Base-by-base conservation (phyloP, 2,797 vertebrate species). In the Morus bassanus region DNA sequence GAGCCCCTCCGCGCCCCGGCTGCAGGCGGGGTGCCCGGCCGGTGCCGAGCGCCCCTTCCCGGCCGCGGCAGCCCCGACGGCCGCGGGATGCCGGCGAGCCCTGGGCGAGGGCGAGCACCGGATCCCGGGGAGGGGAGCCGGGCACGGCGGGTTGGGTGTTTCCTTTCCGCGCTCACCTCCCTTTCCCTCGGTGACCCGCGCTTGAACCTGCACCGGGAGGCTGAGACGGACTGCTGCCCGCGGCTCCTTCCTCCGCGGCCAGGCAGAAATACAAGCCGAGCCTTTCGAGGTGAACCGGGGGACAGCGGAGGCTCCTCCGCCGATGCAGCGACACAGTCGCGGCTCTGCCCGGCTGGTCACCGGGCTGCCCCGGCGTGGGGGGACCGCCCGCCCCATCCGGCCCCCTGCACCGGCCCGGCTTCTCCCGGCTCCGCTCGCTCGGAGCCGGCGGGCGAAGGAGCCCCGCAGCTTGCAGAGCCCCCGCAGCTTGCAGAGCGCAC, bases 191-290 rank as follows among this genome's bases (percentile, higher is more conserved):
- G 96, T 99, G 99, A 99, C 99, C 99, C 94, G 89, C 35, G 98
- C 96, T 98, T 99, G 99, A 99, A 99, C 99, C 98, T 98, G 98
- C 98, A 97, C 97, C 93, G 97, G 98, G 98, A 95, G 96, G 98
- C 98, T 95, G 97, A 95, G 91, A 91, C 89, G 93, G 85, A 88
- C 96, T 64, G 94, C 89, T 89, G 87, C 95, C 88, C 91, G 92
- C 84, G 69, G 93, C 87, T 95, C 74, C 89, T 91, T 97, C 93
- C 87, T 89, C 91, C 25, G 67, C 51, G 86, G 93, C 92, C 67
- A 89, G 60, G 92, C 94, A 95, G 97, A 97, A 96, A 97, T 68
- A 94, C 83, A 92, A 96, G 91, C 95, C 85, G 89, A 54, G 87
- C 78, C 64, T 35, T 92, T 56, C 68, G 92, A 96, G 97, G 97